Evolutionary conservation across 1,140 invertebrate genomes (phyloP), one percentile per base, ranked within the genome.

Genomic region (Drosophila nasuta): DNA sequence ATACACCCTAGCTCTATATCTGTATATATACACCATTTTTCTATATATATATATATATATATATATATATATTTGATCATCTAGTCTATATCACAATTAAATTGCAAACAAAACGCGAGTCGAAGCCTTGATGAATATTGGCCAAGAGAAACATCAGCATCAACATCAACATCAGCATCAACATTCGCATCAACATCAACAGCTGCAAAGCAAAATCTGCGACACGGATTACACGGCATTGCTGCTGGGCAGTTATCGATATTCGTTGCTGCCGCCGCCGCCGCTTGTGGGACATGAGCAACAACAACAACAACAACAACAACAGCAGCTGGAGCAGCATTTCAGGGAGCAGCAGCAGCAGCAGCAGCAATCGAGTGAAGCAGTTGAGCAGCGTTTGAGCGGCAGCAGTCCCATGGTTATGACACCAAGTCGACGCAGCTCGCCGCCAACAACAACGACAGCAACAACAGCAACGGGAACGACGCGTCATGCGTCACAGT

Each of bases 351-450:
- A 45, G 10, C 13, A 45, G 7, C 13, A 35, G 5, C 35, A 10
- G 0, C 20, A 10, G 3, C 20, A 25, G 2, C 3, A 25, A 2
- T 3, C 35, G 8, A n/a, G 41, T 43, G 41, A 43, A 43, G 41
- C n/a, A n/a, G 20, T 25, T 25, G 46, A 48, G 46, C n/a, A 6
- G 46, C 20, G 20, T 46, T 11, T 8, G 13, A 67, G 63, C 71
- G 56, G 51, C 58, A 52, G 35, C 75, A 43, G 66, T 51, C 15
- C 46, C 73, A 93, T 92, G 94, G 94, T 94, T 93, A 95, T 95
- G 95, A 95, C 95, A 93, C 95, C 95, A 70, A 95, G 94, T 92
- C 93, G 94, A 83, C 94, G 94, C 92, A 94, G 94, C 82, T 95
- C 95, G 81, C 95, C 95, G 71, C 94, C 41, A n/a, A n/a, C 41